A percentile compares a stretch with the other conserved stretches of the same genome.
phyloP scores from a whole-genome alignment of 2,888 invertebrate species.

The Agapostemon virescens region DNA sequence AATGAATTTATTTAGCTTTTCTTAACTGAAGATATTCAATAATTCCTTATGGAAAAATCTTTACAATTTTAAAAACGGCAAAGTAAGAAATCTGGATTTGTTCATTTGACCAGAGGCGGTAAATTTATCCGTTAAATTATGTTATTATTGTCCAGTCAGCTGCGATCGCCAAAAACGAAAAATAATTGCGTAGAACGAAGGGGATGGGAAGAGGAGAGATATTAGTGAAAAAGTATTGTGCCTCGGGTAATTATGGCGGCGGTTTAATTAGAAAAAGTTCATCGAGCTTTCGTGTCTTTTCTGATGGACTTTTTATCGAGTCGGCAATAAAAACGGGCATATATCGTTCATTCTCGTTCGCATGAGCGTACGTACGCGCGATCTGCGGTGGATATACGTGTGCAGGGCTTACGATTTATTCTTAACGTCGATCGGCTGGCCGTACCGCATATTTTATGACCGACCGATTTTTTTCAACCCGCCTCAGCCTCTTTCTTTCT shows the following conservation, averaged over 20 bases:
- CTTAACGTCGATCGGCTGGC: slow-evolving; percentile 57
- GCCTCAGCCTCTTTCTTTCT: slow-evolving; percentile 20
- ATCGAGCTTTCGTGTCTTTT: slow-evolving; percentile 53
- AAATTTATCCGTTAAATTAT: too few relatives aligned
- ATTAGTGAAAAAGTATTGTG: slow-evolving; percentile 33
- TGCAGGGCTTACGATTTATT: slow-evolving; percentile 60
- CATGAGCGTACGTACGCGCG: not conserved
- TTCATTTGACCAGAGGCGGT: too few relatives aligned
- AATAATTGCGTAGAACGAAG: too few relatives aligned
- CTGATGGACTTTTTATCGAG: slow-evolving; percentile 53
- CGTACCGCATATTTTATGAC: slow-evolving; percentile 58
- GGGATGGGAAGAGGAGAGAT: slow-evolving; percentile 11
- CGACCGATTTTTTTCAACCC: slow-evolving; percentile 54
- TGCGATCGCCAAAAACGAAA: too few relatives aligned
- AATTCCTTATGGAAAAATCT: too few relatives aligned
- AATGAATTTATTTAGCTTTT: too few relatives aligned
- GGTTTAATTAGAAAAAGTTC: slow-evolving; percentile 63
- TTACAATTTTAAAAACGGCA: too few relatives aligned
- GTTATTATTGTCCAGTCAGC: too few relatives aligned
- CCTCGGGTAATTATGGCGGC: slow-evolving; percentile 28
- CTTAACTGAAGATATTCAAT: too few relatives aligned
- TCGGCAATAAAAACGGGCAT: slow-evolving; percentile 53
- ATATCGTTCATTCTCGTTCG: slow-evolving; percentile 11
- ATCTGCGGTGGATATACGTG: slow-evolving; percentile 17
- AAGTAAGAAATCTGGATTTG: too few relatives aligned